phyloP scores from a whole-genome alignment of 2,888 invertebrate species.

The Arge pagana region DNA sequence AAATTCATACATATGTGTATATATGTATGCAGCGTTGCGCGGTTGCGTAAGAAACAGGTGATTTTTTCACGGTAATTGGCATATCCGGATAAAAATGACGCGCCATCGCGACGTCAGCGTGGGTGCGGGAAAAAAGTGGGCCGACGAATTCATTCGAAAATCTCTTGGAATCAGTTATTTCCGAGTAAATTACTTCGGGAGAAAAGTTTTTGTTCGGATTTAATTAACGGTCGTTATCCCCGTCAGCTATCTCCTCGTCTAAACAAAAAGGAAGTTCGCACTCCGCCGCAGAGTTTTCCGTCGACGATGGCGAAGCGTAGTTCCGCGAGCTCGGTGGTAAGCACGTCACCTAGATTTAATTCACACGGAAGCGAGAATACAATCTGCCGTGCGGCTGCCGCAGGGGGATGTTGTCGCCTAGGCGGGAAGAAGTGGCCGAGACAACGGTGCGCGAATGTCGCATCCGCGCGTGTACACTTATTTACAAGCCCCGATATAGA shows the following conservation, averaged over 20 bases:
- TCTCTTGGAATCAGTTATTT: no score
- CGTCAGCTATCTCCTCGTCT: background rate
- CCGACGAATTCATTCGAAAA: no score
- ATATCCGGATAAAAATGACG: no score
- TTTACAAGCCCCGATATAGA: background rate
- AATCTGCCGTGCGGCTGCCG: background rate
- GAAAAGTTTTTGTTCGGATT: background rate
- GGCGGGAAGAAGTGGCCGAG: constrained; percentile 6
- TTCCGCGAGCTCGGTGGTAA: background rate
- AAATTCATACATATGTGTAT: no score
- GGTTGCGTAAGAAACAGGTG: no score
- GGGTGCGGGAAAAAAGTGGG: no score
- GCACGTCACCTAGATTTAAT: constrained; percentile 13
- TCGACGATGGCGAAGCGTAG: constrained; percentile 2
- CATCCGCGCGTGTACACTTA: background rate
- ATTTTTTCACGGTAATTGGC: no score
- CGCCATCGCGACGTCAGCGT: no score
- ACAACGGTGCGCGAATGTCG: background rate
- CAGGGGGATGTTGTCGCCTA: background rate
- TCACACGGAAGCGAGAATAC: constrained; percentile 8
- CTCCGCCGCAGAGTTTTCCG: constrained; percentile 5
- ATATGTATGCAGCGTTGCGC: no score
- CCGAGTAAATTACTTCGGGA: background rate
- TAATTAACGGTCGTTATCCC: constrained; percentile 7
- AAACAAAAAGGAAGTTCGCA: no score